Evolutionary conservation across 2,113 vertebrate genomes (phyloP).

Genomic region (Perca flavescens): DNA sequence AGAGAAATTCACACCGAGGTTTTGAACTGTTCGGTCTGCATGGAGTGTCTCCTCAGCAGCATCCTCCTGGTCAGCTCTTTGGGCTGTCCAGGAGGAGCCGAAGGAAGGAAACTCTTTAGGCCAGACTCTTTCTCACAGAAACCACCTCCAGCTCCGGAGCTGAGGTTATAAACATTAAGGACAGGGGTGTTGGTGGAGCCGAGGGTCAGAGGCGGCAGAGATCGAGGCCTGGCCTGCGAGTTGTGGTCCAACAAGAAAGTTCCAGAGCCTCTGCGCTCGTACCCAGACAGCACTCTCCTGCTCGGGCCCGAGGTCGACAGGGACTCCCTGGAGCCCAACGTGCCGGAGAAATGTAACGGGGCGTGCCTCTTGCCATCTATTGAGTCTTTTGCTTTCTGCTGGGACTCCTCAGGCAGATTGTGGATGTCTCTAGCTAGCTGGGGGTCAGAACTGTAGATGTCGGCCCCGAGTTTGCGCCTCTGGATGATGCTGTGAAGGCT

Average conservation of each 20-base stretch:
- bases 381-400: slow-evolving; percentile 76
- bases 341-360: slow-evolving; percentile 80
- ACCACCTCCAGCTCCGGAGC: slow-evolving; percentile 59
- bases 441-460: slow-evolving; percentile 91
- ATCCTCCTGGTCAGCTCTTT: slow-evolving; percentile 86
- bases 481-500: slow-evolving; percentile 88
- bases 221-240: slow-evolving; percentile 82
- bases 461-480: slow-evolving; percentile 86
- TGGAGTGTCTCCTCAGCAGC: slow-evolving; percentile 90
- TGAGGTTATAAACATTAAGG: slow-evolving; percentile 49
- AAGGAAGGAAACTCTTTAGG: slow-evolving; percentile 82
- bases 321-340: slow-evolving; percentile 83
- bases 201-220: slow-evolving; percentile 89
- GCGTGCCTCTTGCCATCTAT: slow-evolving; percentile 82
- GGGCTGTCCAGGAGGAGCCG: slow-evolving; percentile 85
- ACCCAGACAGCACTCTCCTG: slow-evolving; percentile 79
- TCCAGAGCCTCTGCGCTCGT: slow-evolving; percentile 86
- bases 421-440: slow-evolving; percentile 80
- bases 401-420: slow-evolving; percentile 50
- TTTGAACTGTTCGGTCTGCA: slow-evolving; percentile 91
- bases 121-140: slow-evolving; percentile 79
- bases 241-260: slow-evolving; percentile 80
- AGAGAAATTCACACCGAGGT: slow-evolving; percentile 58
- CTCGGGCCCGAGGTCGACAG: slow-evolving; percentile 64
- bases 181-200: slow-evolving; percentile 71